phyloP scores from a whole-genome alignment of 2,113 vertebrate genomes.

The Anseranas semipalmata region DNA sequence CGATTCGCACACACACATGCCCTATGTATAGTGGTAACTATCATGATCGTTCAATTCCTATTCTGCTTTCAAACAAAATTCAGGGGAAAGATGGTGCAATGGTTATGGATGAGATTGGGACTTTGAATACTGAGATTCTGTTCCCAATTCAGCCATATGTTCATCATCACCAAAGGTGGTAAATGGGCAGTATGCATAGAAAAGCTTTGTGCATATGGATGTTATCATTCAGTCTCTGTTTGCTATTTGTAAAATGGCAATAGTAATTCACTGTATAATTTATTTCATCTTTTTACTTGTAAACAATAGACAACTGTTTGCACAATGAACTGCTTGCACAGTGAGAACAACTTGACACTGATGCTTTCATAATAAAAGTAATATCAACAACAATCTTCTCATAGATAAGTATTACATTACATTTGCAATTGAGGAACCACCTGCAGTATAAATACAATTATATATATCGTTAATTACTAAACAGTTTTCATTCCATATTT shows the following conservation, averaged over 20 bases:
- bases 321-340: background rate
- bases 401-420: background rate
- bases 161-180: background rate
- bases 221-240: background rate
- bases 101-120: accelerated
- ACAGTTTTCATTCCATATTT: background rate
- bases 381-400: background rate
- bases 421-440: background rate
- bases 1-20: background rate
- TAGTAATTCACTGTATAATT: background rate
- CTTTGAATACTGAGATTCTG: background rate
- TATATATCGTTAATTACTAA: background rate
- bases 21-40: background rate
- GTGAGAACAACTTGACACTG: background rate
- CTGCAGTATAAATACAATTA: background rate
- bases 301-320: background rate
- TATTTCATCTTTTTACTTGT: background rate
- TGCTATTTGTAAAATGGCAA: background rate
- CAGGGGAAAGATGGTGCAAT: background rate
- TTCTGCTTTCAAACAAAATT: background rate
- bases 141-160: background rate
- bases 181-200: background rate
- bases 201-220: background rate
- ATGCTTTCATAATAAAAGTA: background rate
- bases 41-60: background rate